Base-by-base conservation (phyloP, 2,888 invertebrate species). In the Zaprionus obscuricornis region DNA sequence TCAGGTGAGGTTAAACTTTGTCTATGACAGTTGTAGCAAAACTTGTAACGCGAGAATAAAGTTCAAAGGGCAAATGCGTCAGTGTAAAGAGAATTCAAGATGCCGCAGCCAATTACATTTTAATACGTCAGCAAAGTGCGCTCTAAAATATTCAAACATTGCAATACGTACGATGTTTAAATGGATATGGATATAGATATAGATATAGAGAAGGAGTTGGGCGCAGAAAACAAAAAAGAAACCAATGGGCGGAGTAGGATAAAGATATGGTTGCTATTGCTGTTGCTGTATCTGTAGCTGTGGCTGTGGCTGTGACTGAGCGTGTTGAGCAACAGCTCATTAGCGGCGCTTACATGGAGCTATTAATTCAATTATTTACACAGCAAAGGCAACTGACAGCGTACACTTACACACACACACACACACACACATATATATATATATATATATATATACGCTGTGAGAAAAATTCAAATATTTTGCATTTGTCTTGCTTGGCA, bases 281-380 rank as follows among this genome's bases (percentile, higher is more conserved):
- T n/a, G n/a, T n/a, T n/a, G n/a, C n/a, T n/a, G n/a, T n/a, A n/a
- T n/a, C n/a, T n/a, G 26, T 4, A 8, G 22, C 16, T 16, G 29
- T 40, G 26, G 33, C 46, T 26, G 40, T 31, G 46, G n/a, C n/a
- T n/a, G n/a, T n/a, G n/a, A n/a, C n/a, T 33, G 37, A 37, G 56
- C 55, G 63, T 65, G 74, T 60, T 57, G 68, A 56, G 65, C 76
- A 76, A 79, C 73, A 65, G 68, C 84, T 83, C 78, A 78, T 78
- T 83, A 83, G 81, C 59, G 67, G 47, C 63, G 81, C 77, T 79
- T 71, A 76, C 71, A 76, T 56, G 69, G 46, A 72, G 66, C 83
- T 66, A 79, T 79, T 79, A 79, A 82, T 79, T 79, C 69, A 79
- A 79, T 78, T 79, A 79, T 85, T 68, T 78, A 69, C 72, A 72